Evolutionary conservation across 2,888 invertebrate genomes (phyloP).

Genomic region (Drosophila pseudotakahashii): DNA sequence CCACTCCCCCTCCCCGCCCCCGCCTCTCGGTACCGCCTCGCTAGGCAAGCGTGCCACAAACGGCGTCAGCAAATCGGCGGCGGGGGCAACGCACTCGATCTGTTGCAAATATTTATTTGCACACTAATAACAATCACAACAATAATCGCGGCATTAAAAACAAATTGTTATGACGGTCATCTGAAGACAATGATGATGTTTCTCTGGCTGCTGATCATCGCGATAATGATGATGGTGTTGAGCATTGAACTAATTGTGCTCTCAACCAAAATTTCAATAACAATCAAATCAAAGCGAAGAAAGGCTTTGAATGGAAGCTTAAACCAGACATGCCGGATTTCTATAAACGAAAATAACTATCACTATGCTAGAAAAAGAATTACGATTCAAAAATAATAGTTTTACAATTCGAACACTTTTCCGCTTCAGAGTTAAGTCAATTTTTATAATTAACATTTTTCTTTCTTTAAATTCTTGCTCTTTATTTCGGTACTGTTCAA

Average conservation of each 20-base stretch:
- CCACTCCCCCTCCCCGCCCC: neutral
- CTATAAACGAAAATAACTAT: neutral
- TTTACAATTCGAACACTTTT: no score
- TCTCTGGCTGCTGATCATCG: conserved; percentile 13
- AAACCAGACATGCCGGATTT: neutral
- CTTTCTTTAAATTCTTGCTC: no score
- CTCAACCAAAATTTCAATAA: conserved; percentile 66
- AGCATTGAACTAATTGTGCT: conserved; percentile 78
- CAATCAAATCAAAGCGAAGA: conserved; percentile 18
- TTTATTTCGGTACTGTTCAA: no score
- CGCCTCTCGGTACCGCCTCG: conserved; percentile 55
- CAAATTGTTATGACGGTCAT: conserved; percentile 68
- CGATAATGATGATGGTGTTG: conserved; percentile 40
- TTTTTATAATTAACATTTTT: no score
- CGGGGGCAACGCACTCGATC: conserved; percentile 66
- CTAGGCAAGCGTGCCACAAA: conserved; percentile 70
- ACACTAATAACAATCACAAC: conserved; percentile 48
- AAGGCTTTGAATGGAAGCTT: neutral
- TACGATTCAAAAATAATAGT: no score
- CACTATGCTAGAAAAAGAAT: no score
- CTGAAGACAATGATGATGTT: conserved; percentile 11
- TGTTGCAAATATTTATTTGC: conserved; percentile 42
- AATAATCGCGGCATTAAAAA: conserved; percentile 42
- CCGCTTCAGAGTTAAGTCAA: no score
- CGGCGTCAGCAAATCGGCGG: conserved; percentile 18